Base-by-base conservation (phyloP, 2,888 invertebrate species). In the Galeopsomyia nigrocyanea region DNA sequence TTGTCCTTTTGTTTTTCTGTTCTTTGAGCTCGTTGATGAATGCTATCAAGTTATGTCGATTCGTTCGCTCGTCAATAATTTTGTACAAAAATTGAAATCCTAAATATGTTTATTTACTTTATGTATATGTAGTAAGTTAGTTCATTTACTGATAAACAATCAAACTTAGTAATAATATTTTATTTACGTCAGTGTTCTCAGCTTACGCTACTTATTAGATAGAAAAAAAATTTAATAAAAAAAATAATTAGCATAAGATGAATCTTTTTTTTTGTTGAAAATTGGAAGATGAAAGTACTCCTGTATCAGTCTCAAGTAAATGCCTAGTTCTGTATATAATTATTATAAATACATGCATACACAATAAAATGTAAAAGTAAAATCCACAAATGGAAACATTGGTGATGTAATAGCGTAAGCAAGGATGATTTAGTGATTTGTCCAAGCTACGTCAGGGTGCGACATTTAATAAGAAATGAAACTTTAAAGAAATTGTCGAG, bases 241-340 rank as follows among this genome's bases (percentile, higher is more conserved):
- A 61, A 61, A 61, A 68, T 61, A 26, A 19, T 19, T 53, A 53
- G 17, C 9, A 19, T 53, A 17, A 57, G 31, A 47, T n/a, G n/a
- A n/a, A n/a, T n/a, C 16, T 58, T 56, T 64, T 73, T 55, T 16
- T 57, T 64, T 39, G 39, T 39, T 10, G 39, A 39, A 39, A 39
- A 39, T 39, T 21, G 31, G 63, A 53, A 19, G 7, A 9, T 53
- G 7, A 19, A 53, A 51, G 46, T 64, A 55, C 51, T 65, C 66
- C 64, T 67, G 65, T 61, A 64, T 65, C 57, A 70, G 65, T 70
- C 73, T 73, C 65, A 51, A 73, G 70, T 70, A 73, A 73, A 69
- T 68, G 57, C 70, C 68, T 67, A 47, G 73, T 75, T 75, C 73
- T 73, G 69, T 73, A 71, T 66, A 73, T 73, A 68, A 61, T 56